These are phyloP conservation scores for Heliconius ismenius DNA, from an alignment of 2,888 invertebrate genomes.

Conservation along the genomic window DNA sequence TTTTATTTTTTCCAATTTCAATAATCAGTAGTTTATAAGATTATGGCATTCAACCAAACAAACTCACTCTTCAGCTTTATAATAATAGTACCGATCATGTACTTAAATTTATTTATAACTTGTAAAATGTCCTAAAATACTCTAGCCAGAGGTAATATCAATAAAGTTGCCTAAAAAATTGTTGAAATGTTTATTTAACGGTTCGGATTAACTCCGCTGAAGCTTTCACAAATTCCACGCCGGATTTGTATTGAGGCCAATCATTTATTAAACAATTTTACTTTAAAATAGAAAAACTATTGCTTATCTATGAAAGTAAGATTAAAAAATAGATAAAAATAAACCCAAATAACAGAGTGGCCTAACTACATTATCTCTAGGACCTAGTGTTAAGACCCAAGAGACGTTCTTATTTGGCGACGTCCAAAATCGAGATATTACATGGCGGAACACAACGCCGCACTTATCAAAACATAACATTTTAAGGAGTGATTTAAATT, in stretches of 20 bases:
- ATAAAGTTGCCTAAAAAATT: slow-evolving; percentile 39
- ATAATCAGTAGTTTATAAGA: background rate
- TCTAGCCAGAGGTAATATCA: slow-evolving; percentile 31
- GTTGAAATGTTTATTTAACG: slow-evolving; percentile 42
- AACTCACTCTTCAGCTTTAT: background rate
- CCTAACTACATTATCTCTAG: no score
- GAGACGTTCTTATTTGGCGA: background rate
- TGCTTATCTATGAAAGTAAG: background rate
- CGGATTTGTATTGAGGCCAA: slow-evolving; percentile 40
- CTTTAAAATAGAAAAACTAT: slow-evolving; percentile 14
- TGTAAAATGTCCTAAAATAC: slow-evolving; percentile 25
- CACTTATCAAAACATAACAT: no score
- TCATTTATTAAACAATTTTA: slow-evolving; percentile 29
- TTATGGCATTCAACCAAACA: background rate
- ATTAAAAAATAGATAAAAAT: background rate
- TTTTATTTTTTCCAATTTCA: no score
- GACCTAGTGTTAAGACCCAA: background rate
- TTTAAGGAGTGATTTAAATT: background rate
- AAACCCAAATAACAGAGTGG: no score
- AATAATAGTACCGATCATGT: background rate
- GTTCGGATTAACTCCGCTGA: slow-evolving; percentile 34
- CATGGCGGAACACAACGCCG: background rate
- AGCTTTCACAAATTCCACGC: slow-evolving; percentile 40
- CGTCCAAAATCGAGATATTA: no score
- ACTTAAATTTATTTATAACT: slow-evolving; percentile 17